phyloP scores from a whole-genome alignment of 2,888 invertebrate genomes.

The Pyrrhia umbra region DNA sequence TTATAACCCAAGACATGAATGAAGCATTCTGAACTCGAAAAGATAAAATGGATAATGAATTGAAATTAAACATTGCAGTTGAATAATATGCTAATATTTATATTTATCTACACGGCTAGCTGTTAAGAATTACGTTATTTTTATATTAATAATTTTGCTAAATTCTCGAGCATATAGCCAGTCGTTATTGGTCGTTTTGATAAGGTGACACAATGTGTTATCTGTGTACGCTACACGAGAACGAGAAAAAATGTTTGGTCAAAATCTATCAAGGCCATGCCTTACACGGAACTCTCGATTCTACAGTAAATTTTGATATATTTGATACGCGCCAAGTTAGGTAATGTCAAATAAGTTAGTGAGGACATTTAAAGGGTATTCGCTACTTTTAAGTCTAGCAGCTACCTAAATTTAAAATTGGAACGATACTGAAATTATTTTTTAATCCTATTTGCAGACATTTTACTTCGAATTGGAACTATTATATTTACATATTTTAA shows the following conservation, averaged over 20 bases:
- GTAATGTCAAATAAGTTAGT: conserved; percentile 82
- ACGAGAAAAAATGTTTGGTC: conserved; percentile 80
- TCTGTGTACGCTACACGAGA: conserved; percentile 74
- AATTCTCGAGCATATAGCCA: conserved; percentile 53
- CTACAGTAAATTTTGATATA: conserved; percentile 62
- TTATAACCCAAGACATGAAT: conserved; percentile 55
- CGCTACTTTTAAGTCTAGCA: conserved; percentile 25
- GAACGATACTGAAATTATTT: no score
- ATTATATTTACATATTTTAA: no score
- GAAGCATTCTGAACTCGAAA: conserved; percentile 49
- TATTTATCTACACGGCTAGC: conserved; percentile 48
- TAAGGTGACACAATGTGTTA: conserved; percentile 81
- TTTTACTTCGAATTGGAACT: background rate
- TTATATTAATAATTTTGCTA: conserved; percentile 54
- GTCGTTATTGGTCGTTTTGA: conserved; percentile 72
- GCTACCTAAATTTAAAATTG: conserved; percentile 6
- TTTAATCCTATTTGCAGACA: no score
- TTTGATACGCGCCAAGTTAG: conserved; percentile 59
- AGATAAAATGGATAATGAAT: conserved; percentile 38
- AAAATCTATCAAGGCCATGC: conserved; percentile 83
- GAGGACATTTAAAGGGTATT: conserved; percentile 76
- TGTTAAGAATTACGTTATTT: conserved; percentile 54
- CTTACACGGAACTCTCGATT: conserved; percentile 81
- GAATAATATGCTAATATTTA: conserved; percentile 54
- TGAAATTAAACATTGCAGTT: conserved; percentile 40